Base-by-base conservation (phyloP, 2,888 invertebrate species). In the Drosophila nigritarsus region DNA sequence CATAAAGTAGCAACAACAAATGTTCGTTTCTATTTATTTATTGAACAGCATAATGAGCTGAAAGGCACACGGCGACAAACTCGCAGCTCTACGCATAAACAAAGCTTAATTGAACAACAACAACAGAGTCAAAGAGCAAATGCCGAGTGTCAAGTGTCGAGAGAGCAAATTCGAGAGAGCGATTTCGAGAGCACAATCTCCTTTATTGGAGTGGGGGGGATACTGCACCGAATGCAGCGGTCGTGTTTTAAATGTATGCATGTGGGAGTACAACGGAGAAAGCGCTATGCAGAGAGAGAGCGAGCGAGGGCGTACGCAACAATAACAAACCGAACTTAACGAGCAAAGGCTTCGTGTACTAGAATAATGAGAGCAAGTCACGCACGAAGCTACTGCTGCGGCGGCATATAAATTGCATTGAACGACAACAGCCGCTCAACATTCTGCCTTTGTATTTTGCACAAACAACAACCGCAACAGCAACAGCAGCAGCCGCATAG, bases 261-360 rank as follows among this genome's bases (percentile, higher is more conserved):
- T 27, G 55, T 45, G 36, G 40, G 32, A 53, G 64, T 58, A 48
- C 38, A 38, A 63, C 45, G 50, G 58, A 55, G 55, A 13, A 15
- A 55, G 55, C 38, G 18, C 27, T 13, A 59, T 36, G 20, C 30
- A 53, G 48, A 18, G 32, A 18, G 60, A 54, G 64, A 58, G 30
- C 65, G 59, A 68, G 64, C 45, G 62, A 56, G 29, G 29, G 58
- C 53, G 49, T 55, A 36, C 48, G 59, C 49, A 75, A 79, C 78
- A 78, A 87, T 89, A 87, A 88, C 87, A 88, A 85, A 83, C 79
- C 81, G 79, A 83, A 83, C 59, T 75, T 83, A 67, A 83, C 65
- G 82, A 65, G 77, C 63, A 29, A 54, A 53, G 66, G 65, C 53
- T 66, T 78, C 70, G 82, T 82, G 66, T 67, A 30, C 59, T 67